Evolutionary conservation across 2,113 vertebrate species (phyloP).

Genomic region (Petroica traversi): DNA sequence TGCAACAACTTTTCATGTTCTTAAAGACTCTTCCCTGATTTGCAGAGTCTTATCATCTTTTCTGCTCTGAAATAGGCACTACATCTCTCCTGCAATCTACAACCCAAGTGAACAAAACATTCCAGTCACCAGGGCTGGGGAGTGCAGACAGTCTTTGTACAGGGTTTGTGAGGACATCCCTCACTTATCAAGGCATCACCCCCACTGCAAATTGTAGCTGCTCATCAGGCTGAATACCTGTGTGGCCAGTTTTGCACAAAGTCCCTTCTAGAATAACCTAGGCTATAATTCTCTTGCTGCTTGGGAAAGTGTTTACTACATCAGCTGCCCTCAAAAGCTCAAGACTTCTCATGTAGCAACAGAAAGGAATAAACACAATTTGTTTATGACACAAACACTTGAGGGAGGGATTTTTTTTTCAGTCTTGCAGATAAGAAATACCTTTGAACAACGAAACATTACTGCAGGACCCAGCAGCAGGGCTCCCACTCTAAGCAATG

Average conservation of each 20-base stretch:
- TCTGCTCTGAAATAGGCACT: background rate
- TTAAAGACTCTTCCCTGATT: background rate
- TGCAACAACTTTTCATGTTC: background rate
- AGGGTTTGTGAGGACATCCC: background rate
- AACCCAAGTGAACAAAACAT: background rate
- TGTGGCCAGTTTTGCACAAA: background rate
- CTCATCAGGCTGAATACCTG: background rate
- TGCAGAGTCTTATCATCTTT: background rate
- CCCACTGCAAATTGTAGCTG: background rate
- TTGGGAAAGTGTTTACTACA: background rate
- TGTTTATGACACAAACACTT: background rate
- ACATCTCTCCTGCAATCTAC: background rate
- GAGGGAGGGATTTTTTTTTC: background rate
- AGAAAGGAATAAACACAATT: background rate
- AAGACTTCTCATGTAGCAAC: background rate
- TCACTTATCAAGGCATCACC: background rate
- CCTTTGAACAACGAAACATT: background rate
- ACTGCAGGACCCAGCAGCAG: background rate
- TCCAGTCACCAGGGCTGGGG: rapidly evolving
- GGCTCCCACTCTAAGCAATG: background rate
- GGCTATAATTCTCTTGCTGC: background rate
- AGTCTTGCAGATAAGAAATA: background rate
- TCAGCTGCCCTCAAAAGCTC: background rate
- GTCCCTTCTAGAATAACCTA: background rate
- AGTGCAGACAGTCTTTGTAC: background rate